Percentiles rank a stretch among this genome's conserved stretches.
These are phyloP conservation scores for Notiomystis cincta DNA, from an alignment of 2,113 vertebrate genomes.

Conservation along the genomic window DNA sequence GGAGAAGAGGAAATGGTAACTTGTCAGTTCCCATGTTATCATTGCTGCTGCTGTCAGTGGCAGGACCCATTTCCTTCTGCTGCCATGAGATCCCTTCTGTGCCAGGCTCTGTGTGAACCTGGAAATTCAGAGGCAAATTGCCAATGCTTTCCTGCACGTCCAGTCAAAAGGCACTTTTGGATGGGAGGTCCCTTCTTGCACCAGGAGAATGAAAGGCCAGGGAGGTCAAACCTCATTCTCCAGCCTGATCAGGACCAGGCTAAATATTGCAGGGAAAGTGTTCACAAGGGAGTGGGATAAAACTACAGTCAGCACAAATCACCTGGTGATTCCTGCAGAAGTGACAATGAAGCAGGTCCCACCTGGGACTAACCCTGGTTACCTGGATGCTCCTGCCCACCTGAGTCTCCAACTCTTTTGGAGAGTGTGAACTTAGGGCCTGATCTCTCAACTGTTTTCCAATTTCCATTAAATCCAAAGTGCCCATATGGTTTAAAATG, in stretches of 20 bases:
- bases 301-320: neutral
- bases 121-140: neutral
- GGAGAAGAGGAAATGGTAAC: neutral
- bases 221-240: neutral
- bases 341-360: fast-evolving
- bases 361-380: neutral
- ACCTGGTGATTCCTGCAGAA: neutral
- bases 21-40: neutral
- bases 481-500: neutral
- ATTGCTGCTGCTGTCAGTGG: neutral
- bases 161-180: neutral
- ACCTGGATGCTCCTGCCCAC: neutral
- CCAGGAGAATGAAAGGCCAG: neutral
- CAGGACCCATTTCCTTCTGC: neutral
- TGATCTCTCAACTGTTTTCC: neutral
- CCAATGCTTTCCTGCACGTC: fast-evolving
- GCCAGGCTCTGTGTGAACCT: neutral
- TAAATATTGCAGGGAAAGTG: neutral
- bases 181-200: neutral
- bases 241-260: neutral
- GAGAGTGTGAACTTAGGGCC: neutral
- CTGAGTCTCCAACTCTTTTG: neutral
- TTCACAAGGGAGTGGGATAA: neutral
- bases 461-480: neutral
- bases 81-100: neutral